Base-by-base conservation (phyloP, 1,140 invertebrate genomes). In the Augochlora pura region DNA sequence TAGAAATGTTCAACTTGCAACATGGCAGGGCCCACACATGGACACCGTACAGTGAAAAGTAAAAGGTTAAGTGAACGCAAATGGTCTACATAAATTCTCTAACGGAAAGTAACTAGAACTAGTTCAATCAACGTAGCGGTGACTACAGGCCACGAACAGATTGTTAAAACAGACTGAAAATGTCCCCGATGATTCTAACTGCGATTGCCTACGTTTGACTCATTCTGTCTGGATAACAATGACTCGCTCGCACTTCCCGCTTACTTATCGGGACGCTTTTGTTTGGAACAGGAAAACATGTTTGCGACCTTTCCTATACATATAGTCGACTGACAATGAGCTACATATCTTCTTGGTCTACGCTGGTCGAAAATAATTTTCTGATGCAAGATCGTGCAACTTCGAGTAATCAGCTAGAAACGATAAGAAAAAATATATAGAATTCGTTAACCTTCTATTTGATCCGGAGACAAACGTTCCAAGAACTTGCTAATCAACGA, bases 261-360 rank as follows among this genome's bases (percentile, higher is more conserved):
- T 87, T 85, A 80, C 81, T 90, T 90, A 89, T 89, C 87, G 80
- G 57, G 0, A 9, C n/a, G 59, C 52, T 83, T 84, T 69, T 80
- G 59, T 71, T 64, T 25, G 27, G 7, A 21, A 63, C 0, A 18
- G 39, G 49, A 32, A 57, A 8, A 64, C 25, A 32, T 52, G 46
- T 54, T 32, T 64, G 21, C 21, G n/a, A 67, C 42, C 42, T 67
- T 74, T 57, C 10, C 42, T 42, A 42, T 57, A 9, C 4, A 14
- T 1, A 32, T 32, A 32, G 32, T 32, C 32, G 32, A 32, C 32
- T 32, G 32, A 32, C 18, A 16, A 8, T 57, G 2, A 18, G 27
- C 57, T 49, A 25, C 18, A 60, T 59, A 6, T 7, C 12, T 25
- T 16, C 16, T 12, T 46, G 12, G 12, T 52, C 18, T 52, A 52